Base-by-base conservation (phyloP, 2,113 vertebrate species). In the Chamaea fasciata region DNA sequence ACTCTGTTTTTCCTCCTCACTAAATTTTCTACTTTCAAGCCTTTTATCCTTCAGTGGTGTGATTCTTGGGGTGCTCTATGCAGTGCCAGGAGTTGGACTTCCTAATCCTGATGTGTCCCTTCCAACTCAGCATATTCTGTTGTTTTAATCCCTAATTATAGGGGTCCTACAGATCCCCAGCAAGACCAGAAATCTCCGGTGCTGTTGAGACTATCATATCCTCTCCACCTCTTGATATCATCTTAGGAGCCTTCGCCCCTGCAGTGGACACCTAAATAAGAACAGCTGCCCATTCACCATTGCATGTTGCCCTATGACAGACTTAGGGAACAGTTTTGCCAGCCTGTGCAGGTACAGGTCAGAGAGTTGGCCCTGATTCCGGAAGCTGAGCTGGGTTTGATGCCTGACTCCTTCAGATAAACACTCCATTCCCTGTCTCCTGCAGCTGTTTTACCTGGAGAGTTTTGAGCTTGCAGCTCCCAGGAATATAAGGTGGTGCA, bases 231-330 rank as follows among this genome's bases (percentile, higher is more conserved):
- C 47, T 69, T 65, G 19, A 15, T 20, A 0, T 79, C 11, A 27
- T 42, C 39, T 59, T 1, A 0, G 28, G 10, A 63, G 20, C 26
- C 56, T 95, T 91, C 1, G 1, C 7, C 19, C 17, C 7, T 62
- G 71, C 33, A 57, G 9, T 7, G 31, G 11, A 17, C 28, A 46
- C 26, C 28, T 41, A 33, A 70, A 13, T 37, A 69, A 69, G 83
- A 68, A 2, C 1, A 7, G 16, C 27, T 83, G 49, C 49, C 50
- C 17, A 10, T 31, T 87, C 27, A n/a, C 18, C 1, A 0, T 46
- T 64, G 11, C 3, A 1, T 20, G 24, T 47, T 64, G 46, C 77
- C 1, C 4, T 19, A 0, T 52, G 42, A 41, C 31, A 79, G 65
- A 60, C 22, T 33, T 41, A 0, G 3, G 60, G 67, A 80, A n/a